Base-by-base conservation (phyloP, 2,888 invertebrate species). In the Lasius fuliginosus region DNA sequence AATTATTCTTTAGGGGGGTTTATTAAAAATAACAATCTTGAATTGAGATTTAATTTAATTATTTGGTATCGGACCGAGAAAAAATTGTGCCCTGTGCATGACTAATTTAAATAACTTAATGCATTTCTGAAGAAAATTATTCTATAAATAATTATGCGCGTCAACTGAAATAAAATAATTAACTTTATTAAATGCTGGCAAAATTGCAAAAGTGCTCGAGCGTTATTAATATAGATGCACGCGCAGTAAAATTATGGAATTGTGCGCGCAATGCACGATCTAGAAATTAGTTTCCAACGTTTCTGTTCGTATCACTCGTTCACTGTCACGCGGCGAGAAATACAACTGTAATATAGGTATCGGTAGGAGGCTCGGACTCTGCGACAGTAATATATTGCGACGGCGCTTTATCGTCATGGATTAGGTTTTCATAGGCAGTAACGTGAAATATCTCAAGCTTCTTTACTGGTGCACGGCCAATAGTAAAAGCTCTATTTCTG, bases 381-480 rank as follows among this genome's bases (percentile, higher is more conserved):
- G 46, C 71, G 83, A 82, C 87, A 85, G 82, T 68, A 82, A 82
- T 77, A 75, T 71, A 84, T 85, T 74, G 68, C 81, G 36, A 42
- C 58, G 67, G 42, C 73, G 83, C 81, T 87, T 86, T 82, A 85
- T 87, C 86, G 81, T 74, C 60, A 40, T 56, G 74, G 79, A 79
- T 75, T 79, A 79, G 74, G 62, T 82, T 88, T 85, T 88, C 82
- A 87, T 85, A 79, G 84, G 74, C 49, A 75, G 84, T 87, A 84
- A 88, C 77, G 62, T 68, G 69, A 87, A 82, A 82, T 79, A 87
- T 83, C 83, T 67, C 65, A 23, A 53, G 67, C 73, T 67, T 64
- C 62, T 85, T 85, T 83, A 87, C 65, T 79, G 69, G 87, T 83
- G 30, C 40, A 49, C 76, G 58, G 67, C 62, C 87, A 85, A 83